Evolutionary conservation across 2,113 vertebrate genomes (phyloP).

Genomic region (Thryonomys swinderianus): DNA sequence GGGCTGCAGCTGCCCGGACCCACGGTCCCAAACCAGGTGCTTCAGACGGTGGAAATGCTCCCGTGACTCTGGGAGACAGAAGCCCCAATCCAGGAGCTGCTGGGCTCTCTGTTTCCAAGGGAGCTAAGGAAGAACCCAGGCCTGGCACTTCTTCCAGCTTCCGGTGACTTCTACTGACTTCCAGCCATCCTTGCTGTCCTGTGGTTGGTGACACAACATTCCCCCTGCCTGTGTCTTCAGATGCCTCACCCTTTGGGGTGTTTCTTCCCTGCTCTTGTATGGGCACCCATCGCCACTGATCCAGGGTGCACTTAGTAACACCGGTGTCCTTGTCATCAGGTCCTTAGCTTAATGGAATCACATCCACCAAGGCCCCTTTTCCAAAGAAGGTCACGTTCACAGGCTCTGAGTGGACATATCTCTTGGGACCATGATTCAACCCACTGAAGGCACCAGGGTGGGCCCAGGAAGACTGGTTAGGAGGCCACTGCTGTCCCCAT

Average conservation of each 20-base stretch:
- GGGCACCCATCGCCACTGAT: neutral
- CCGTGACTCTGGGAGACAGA: neutral
- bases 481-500: neutral
- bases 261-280: neutral
- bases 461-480: neutral
- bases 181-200: rapidly evolving
- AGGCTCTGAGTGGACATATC: neutral
- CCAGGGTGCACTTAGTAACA: neutral
- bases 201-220: neutral
- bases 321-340: neutral
- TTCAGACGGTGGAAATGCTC: neutral
- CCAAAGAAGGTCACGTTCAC: neutral
- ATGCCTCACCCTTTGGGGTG: neutral
- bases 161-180: neutral
- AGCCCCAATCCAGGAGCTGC: neutral
- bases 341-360: neutral
- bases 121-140: too few relatives aligned
- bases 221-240: neutral
- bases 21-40: neutral
- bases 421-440: neutral
- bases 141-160: neutral
- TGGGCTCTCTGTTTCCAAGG: rapidly evolving
- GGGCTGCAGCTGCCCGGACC: rapidly evolving
- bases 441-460: neutral
- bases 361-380: neutral